Conservation (phyloP, 2,797 vertebrate genomes). For the Helostoma temminkii region DNA sequence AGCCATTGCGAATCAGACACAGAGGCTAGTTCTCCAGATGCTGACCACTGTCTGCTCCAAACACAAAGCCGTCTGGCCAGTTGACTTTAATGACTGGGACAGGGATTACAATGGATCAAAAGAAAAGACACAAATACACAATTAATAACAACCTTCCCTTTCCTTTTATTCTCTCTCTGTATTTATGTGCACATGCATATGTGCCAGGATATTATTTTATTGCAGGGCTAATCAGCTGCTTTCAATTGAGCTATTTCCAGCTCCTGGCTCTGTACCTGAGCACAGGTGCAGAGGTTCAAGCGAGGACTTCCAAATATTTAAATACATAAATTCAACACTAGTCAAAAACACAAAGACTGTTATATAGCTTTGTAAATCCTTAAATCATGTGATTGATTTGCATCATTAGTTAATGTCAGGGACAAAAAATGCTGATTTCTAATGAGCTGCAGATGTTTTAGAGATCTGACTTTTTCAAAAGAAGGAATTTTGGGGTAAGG, state of each 20-base stretch:
- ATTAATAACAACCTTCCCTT: constrained; percentile 43
- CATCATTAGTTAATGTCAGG: constrained; percentile 72
- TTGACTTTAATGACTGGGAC: constrained; percentile 69
- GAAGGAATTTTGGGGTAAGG: constrained; percentile 34
- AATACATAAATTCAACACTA: constrained; percentile 22
- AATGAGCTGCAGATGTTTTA: constrained; percentile 79
- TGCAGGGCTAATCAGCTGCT: constrained; percentile 42
- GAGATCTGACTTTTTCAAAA: constrained; percentile 51
- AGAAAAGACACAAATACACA: constrained; percentile 39
- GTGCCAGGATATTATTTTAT: constrained; percentile 39
- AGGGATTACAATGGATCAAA: constrained; percentile 63
- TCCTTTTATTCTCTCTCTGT: constrained; percentile 7
- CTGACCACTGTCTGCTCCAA: constrained; percentile 70
- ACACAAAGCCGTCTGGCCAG: constrained; percentile 65
- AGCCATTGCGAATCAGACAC: constrained; percentile 34
- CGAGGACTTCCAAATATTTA: constrained; percentile 34
- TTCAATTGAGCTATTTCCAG: constrained; percentile 35
- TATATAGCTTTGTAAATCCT: constrained; percentile 48
- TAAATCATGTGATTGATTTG: constrained; percentile 62
- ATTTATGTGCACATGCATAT: constrained; percentile 9
- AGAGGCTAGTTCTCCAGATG: constrained; percentile 78
- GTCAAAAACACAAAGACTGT: constrained; percentile 39
- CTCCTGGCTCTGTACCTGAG: constrained; percentile 46
- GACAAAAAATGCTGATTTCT: constrained; percentile 52
- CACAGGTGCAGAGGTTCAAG: constrained; percentile 53